These are phyloP conservation scores for Typhlomys cinereus DNA, from an alignment of 2,113 vertebrate species.

Conservation along the genomic window DNA sequence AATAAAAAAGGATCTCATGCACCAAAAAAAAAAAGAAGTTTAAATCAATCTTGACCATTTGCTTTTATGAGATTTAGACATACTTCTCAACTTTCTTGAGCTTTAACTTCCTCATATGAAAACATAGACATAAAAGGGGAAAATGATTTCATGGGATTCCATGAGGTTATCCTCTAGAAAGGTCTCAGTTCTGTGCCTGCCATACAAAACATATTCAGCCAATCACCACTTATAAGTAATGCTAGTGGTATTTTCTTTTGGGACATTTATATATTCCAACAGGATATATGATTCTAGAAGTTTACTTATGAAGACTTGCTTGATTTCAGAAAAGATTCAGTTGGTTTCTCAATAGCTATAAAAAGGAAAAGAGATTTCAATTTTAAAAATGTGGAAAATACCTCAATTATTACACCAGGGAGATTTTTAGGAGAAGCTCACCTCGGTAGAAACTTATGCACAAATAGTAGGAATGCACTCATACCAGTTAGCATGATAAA, in stretches of 20 bases:
- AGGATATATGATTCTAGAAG: conserved; percentile 17
- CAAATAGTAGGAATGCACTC: background rate
- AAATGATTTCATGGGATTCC: background rate
- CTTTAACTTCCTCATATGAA: conserved; percentile 27
- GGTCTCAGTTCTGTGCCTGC: background rate
- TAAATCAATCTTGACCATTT: background rate
- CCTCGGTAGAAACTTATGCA: background rate
- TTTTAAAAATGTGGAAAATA: background rate
- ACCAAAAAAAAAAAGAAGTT: no score
- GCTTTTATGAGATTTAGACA: background rate
- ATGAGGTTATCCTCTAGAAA: background rate
- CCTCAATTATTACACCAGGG: background rate
- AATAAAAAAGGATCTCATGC: no score
- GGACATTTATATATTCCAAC: background rate
- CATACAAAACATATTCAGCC: background rate
- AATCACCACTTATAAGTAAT: background rate
- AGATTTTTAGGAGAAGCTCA: background rate
- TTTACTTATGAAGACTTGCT: background rate
- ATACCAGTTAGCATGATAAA: background rate
- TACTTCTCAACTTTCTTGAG: conserved; percentile 30
- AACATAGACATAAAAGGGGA: background rate
- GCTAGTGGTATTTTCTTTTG: background rate
- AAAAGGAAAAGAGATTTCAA: background rate
- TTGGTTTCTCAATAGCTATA: background rate
- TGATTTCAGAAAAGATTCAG: background rate